Evolutionary conservation across 1,140 invertebrate species (phyloP).

Genomic region (Procambarus clarkii): DNA sequence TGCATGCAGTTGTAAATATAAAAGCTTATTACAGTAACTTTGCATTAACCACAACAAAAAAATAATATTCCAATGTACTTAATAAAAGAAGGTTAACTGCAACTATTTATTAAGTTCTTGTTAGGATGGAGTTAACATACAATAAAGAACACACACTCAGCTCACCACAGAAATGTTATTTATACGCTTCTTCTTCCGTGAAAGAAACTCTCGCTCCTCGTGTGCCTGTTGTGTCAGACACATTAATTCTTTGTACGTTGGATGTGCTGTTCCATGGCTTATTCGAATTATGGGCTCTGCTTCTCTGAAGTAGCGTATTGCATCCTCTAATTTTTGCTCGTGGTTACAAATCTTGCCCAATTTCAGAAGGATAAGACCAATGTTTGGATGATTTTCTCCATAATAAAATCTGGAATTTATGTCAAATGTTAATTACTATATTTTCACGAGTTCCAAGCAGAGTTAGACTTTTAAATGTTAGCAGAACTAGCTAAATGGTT

Average conservation of each 20-base stretch:
- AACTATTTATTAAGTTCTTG: not conserved
- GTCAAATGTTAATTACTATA: not conserved
- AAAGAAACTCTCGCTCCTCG: not conserved
- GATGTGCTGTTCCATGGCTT: slow-evolving; percentile 37
- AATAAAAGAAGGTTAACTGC: not conserved
- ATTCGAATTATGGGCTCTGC: slow-evolving; percentile 26
- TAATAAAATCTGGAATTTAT: slow-evolving; percentile 34
- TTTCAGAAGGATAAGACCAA: slow-evolving; percentile 37
- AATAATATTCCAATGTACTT: too few relatives aligned
- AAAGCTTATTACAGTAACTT: too few relatives aligned
- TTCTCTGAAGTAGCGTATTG: not conserved
- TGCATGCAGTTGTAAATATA: too few relatives aligned
- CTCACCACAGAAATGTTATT: slow-evolving; percentile 4
- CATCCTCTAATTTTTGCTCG: not conserved
- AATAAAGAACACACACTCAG: not conserved
- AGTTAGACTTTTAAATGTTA: too few relatives aligned
- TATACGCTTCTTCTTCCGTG: not conserved
- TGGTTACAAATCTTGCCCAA: slow-evolving; percentile 28
- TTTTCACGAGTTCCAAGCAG: too few relatives aligned
- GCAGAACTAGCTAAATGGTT: too few relatives aligned
- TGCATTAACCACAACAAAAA: too few relatives aligned
- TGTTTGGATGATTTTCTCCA: slow-evolving; percentile 41
- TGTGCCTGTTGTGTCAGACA: slow-evolving; percentile 10
- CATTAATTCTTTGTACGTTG: slow-evolving; percentile 17
- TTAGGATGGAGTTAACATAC: not conserved